Conservation (phyloP, 2,113 vertebrate genomes). For the Mirounga angustirostris region DNA sequence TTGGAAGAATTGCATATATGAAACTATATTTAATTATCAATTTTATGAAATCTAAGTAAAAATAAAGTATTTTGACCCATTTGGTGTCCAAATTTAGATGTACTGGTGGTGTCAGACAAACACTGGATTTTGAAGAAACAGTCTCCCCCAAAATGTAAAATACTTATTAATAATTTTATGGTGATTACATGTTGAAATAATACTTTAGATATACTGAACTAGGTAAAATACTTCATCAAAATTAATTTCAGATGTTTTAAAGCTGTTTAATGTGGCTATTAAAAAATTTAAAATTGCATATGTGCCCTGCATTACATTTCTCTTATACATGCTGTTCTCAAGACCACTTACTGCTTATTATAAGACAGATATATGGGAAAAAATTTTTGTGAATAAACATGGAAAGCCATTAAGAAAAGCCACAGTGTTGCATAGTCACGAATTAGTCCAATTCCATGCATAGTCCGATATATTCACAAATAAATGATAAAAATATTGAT, state of each 20-base stretch:
- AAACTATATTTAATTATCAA: not conserved
- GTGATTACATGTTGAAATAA: not conserved
- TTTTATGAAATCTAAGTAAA: constrained; percentile 28
- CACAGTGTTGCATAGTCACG: not conserved
- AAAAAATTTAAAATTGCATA: not conserved
- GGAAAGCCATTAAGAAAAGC: not conserved
- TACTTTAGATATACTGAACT: not conserved
- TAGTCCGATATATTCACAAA: not conserved
- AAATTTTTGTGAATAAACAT: not conserved
- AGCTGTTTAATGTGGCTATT: not conserved
- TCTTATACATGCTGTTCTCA: not conserved
- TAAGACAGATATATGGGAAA: not conserved
- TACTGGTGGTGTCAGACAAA: not conserved
- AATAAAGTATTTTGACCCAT: not conserved
- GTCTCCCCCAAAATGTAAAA: not conserved
- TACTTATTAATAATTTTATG: not conserved
- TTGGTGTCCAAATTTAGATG: constrained; percentile 22
- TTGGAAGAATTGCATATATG: not conserved
- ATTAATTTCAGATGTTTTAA: not conserved
- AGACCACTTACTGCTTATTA: not conserved
- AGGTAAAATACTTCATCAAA: constrained; percentile 35
- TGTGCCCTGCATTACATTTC: not conserved
- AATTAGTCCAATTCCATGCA: not conserved
- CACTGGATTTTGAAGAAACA: constrained; percentile 6
- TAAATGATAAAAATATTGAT: not conserved